phyloP scores from a whole-genome alignment of 1,140 invertebrate species.

The Zaprionus nigranus region DNA sequence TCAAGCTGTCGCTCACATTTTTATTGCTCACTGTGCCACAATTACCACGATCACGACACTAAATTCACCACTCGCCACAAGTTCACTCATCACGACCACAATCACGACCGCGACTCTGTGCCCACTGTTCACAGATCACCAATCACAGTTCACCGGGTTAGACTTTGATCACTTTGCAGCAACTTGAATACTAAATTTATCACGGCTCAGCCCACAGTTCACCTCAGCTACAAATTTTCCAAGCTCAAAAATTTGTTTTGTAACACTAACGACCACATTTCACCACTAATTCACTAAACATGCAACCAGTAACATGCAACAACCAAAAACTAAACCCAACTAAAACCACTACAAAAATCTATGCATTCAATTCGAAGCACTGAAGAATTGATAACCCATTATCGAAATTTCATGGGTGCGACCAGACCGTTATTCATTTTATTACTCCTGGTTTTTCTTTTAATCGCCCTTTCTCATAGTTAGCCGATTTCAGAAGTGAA shows the following conservation, averaged over 20 bases:
- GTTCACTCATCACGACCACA: constrained; percentile 50
- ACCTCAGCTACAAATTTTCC: constrained; percentile 53
- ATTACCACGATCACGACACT: constrained; percentile 35
- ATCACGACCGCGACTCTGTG: constrained; percentile 26
- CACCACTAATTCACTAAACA: constrained; percentile 40
- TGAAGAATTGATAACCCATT: constrained; percentile 69
- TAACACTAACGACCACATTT: constrained; percentile 47
- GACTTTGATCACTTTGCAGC: constrained; percentile 60
- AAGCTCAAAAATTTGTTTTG: constrained; percentile 38
- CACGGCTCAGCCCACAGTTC: constrained; percentile 70
- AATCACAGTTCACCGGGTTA: constrained; percentile 49
- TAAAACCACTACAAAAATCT: constrained; percentile 59
- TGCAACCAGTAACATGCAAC: constrained; percentile 15
- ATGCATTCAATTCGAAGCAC: constrained; percentile 55
- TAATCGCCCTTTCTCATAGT: constrained; percentile 39
- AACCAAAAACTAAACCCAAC: constrained; percentile 17
- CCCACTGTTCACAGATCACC: constrained; percentile 40
- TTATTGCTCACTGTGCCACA: constrained; percentile 55
- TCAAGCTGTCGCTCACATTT: constrained; percentile 52
- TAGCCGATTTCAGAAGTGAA: constrained; percentile 40
- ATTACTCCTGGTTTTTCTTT: constrained; percentile 22
- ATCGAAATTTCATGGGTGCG: constrained; percentile 84
- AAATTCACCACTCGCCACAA: constrained; percentile 35
- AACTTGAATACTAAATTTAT: constrained; percentile 58
- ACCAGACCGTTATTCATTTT: constrained; percentile 46